Conservation (phyloP, 2,888 invertebrate species). For the Parnassius smintheus region DNA sequence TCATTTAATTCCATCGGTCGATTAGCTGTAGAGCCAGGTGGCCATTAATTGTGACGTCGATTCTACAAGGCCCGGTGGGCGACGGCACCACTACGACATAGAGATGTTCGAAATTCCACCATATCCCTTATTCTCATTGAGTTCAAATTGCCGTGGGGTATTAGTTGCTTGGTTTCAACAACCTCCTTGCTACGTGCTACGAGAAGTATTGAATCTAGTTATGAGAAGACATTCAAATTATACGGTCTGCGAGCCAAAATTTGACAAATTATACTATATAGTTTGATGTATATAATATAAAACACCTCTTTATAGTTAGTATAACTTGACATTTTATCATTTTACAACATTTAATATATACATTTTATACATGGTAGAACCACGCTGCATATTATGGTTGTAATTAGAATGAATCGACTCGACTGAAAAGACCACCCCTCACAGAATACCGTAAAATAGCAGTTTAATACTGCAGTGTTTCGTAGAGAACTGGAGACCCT, state of each 20-base stretch:
- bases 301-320: too few relatives aligned
- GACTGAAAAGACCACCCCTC: too few relatives aligned
- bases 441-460: too few relatives aligned
- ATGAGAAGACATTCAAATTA: constrained; percentile 23
- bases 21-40: constrained; percentile 74
- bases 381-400: too few relatives aligned
- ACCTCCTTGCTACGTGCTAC: constrained; percentile 23
- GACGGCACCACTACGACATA: constrained; percentile 44
- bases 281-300: too few relatives aligned
- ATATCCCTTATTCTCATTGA: background rate
- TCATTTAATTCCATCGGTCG: constrained; percentile 81
- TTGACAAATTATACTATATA: too few relatives aligned
- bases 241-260: background rate
- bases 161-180: constrained; percentile 6
- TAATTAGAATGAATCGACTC: too few relatives aligned
- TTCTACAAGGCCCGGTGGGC: constrained; percentile 59
- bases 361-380: too few relatives aligned
- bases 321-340: too few relatives aligned
- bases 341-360: too few relatives aligned
- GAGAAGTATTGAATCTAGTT: constrained; percentile 23
- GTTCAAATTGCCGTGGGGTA: constrained; percentile 42
- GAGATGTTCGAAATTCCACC: constrained; percentile 37
- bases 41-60: constrained; percentile 75
- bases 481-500: too few relatives aligned
- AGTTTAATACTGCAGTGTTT: too few relatives aligned